Evolutionary conservation across 2,113 vertebrate species (phyloP).

Genomic region (Grammomys dolichurus): DNA sequence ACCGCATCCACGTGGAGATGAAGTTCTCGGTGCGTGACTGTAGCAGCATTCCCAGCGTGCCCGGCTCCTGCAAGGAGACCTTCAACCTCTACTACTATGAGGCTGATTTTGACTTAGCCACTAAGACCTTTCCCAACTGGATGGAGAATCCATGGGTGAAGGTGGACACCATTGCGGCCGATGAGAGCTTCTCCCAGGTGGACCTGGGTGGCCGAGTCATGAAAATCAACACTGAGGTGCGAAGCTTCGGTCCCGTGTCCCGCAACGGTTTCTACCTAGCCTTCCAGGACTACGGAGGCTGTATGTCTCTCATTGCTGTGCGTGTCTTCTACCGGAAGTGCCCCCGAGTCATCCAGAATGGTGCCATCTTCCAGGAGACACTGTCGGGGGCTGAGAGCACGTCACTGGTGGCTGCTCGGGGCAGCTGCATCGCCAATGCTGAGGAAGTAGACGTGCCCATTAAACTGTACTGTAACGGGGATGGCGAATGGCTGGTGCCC

Average conservation of each 20-base stretch:
- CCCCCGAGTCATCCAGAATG: conserved; percentile 92
- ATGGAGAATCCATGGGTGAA: conserved; percentile 99
- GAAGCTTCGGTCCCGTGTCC: conserved; percentile 97
- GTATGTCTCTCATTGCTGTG: conserved; percentile 97
- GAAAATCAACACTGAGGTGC: conserved; percentile 98
- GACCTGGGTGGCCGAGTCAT: conserved; percentile 96
- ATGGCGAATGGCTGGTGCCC: conserved; percentile 98
- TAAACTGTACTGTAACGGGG: conserved; percentile 97
- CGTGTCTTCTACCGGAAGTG: conserved; percentile 97
- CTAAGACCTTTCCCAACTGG: conserved; percentile 93
- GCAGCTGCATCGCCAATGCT: conserved; percentile 93
- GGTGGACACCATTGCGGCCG: conserved; percentile 97
- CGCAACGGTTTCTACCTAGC: conserved; percentile 96
- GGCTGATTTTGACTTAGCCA: conserved; percentile 92
- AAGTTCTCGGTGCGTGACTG: conserved; percentile 98
- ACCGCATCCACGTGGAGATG: conserved; percentile 98
- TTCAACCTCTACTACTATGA: conserved; percentile 98
- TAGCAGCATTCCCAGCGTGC: conserved; percentile 97
- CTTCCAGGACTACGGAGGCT: conserved; percentile 98
- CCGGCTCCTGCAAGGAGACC: conserved; percentile 98
- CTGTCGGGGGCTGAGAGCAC: conserved; percentile 98
- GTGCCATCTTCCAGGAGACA: conserved; percentile 95
- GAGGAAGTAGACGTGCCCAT: conserved; percentile 98
- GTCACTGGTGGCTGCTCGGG: conserved; percentile 95
- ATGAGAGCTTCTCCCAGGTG: conserved; percentile 98